Evolutionary conservation across 2,113 vertebrate species (phyloP), one percentile per base, ranked within the genome.

Genomic region (Vulpes vulpes): DNA sequence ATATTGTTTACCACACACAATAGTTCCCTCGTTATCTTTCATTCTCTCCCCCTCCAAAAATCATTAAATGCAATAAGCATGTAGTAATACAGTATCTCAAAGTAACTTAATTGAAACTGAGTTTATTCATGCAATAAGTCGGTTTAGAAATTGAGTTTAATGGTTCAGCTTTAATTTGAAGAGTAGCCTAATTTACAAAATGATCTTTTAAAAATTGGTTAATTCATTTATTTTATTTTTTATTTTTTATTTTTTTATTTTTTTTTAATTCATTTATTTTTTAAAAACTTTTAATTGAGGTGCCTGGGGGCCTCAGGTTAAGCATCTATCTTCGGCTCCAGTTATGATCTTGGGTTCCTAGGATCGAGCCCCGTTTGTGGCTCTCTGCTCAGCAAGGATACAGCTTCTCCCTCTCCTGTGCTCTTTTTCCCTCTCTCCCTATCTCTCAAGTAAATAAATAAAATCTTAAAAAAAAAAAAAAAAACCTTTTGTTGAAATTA

Each of bases 41-140:
- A 59, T 95, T 81, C 23, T 71, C 0, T 84, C 11, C 11, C 23
- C 12, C 59, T 95, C 35, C 74, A 96, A 96, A 86, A 91, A 83
- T 84, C 55, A 91, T 96, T 96, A 87, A 91, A 78, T 69, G 43
- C 62, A 84, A 74, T 92, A 51, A 95, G 43, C 51, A 65, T 93
- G 23, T 93, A 93, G 53, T 97, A 87, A 96, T 79, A 93, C 43
- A 27, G 8, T 93, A 43, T 95, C 16, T 59, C 76, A 59, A 79
- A 97, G 27, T 93, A 78, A 91, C 80, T 84, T 96, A 92, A 92
- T 86, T 96, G 53, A 95, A 91, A 91, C 57, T 83, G 60, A 79
- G 55, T 87, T 95, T 95, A 91, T 95, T 97, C 64, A 65, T 78
- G 55, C 35, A 95, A 19, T 95, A 84, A 93, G 35, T 95, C 35